phyloP scores from a whole-genome alignment of 2,888 invertebrate species.

The Sialis lutaria region DNA sequence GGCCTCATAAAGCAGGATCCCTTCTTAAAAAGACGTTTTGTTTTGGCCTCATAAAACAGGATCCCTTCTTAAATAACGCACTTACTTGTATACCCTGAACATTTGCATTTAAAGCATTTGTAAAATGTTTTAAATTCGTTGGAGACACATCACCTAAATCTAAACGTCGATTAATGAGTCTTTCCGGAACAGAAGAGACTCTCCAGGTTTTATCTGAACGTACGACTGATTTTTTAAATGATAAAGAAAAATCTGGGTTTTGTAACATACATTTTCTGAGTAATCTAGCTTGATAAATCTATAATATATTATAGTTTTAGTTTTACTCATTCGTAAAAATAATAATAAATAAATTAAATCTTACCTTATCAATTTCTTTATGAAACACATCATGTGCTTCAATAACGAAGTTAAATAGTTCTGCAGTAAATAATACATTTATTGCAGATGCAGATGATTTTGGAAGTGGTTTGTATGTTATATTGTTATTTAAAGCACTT shows the following conservation, averaged over 20 bases:
- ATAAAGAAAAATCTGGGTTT: slow-evolving; percentile 18
- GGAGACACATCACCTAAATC: slow-evolving; percentile 49
- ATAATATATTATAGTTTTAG: slow-evolving; percentile 3
- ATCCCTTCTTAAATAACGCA: too few relatives aligned
- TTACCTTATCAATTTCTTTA: too few relatives aligned
- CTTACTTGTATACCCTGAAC: slow-evolving; percentile 40
- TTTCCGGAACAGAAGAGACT: slow-evolving; percentile 34
- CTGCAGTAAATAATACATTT: too few relatives aligned
- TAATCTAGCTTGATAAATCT: slow-evolving; percentile 20
- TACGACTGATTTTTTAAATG: slow-evolving; percentile 28
- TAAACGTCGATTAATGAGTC: slow-evolving; percentile 37
- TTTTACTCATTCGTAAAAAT: not conserved
- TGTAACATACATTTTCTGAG: slow-evolving; percentile 23
- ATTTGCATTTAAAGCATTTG: slow-evolving; percentile 32
- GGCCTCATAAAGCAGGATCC: too few relatives aligned
- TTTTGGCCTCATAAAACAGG: too few relatives aligned
- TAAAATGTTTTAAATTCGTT: slow-evolving; percentile 36
- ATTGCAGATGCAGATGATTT: too few relatives aligned
- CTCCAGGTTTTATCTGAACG: slow-evolving; percentile 34
- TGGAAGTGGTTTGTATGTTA: too few relatives aligned
- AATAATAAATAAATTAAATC: not conserved
- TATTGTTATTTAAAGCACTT: too few relatives aligned
- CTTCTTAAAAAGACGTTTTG: too few relatives aligned
- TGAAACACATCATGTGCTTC: too few relatives aligned
- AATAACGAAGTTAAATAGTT: too few relatives aligned